These are phyloP conservation scores for Atractosteus spatula DNA, from an alignment of 2,113 vertebrate species.

Conservation along the genomic window DNA sequence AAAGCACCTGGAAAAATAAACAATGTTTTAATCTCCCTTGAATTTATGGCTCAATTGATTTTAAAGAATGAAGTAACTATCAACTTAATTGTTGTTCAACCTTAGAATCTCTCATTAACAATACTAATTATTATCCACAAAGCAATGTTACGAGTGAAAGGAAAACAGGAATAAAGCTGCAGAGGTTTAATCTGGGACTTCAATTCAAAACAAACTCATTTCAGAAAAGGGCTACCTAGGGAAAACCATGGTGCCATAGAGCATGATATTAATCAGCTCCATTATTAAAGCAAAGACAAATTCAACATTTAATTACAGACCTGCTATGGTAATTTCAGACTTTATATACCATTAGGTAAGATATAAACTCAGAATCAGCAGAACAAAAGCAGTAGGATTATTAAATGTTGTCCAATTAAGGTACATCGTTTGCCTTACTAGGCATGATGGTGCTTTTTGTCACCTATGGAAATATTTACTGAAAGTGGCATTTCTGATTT, in stretches of 20 bases:
- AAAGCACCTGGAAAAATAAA: too few species aligned
- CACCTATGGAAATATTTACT: conserved; percentile 65
- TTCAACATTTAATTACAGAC: conserved; percentile 16
- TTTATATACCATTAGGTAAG: conserved; percentile 11
- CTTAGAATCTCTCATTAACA: conserved; percentile 14
- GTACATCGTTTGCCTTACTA: conserved; percentile 48
- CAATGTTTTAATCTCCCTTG: too few species aligned
- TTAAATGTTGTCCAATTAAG: conserved; percentile 56
- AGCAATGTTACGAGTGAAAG: not conserved
- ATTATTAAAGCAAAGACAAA: conserved; percentile 11
- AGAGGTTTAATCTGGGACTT: conserved; percentile 52
- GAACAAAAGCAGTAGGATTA: conserved; percentile 13
- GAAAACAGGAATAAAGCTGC: not conserved
- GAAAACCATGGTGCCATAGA: conserved; percentile 39
- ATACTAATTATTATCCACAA: conserved; percentile 42
- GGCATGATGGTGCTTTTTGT: conserved; percentile 28
- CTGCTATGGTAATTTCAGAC: conserved; percentile 18
- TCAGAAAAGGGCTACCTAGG: conserved; percentile 63
- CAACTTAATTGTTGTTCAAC: too few species aligned
- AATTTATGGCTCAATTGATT: too few species aligned
- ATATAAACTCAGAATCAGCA: not conserved
- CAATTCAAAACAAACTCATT: conserved; percentile 61
- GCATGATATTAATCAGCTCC: conserved; percentile 52
- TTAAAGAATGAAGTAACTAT: too few species aligned
- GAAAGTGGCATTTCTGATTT: conserved; percentile 56